Evolutionary conservation across 2,888 invertebrate genomes (phyloP), one percentile per base, ranked within the genome.

Genomic region (Synergus itoensis): DNA sequence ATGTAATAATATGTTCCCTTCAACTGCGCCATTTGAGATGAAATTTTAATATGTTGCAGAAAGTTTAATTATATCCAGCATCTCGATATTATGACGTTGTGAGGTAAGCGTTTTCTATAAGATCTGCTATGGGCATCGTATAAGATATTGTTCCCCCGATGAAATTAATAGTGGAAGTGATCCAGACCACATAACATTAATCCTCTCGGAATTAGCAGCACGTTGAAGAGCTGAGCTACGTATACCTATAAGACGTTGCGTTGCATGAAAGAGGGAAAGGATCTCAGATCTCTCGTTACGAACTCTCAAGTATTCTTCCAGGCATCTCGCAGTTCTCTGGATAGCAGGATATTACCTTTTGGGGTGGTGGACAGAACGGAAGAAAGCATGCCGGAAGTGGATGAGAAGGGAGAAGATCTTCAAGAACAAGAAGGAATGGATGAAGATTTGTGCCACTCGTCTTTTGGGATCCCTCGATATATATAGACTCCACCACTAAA

Each of bases 81-180:
- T 11, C 21, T 60, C 18, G 21, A 21, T 11, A 60, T 21, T 60
- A 60, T 21, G 63, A 64, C 11, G 1, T 16, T 21, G 18, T 45
- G 28, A 28, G 21, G 45, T 45, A 12, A 69, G 28, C 45, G 14
- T 48, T 69, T 11, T 3, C 0, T 14, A 69, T n/a, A n/a, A n/a
- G 4, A 14, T 9, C 43, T 28, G 21, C 28, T n/a, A 43, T 12
- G 14, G 69, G 12, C 82, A 82, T 80, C 85, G 84, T 86, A 82
- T 88, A 88, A 89, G 89, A 89, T 90, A 90, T 90, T 90, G 88
- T 89, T 90, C 86, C 84, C 81, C 80, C 87, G 87, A 89, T 90
- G 87, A 89, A 90, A 90, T 90, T 90, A 90, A 90, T 90, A 89
- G 90, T 87, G 78, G 87, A 83, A 84, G 86, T 86, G 88, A 89